Evolutionary conservation across 2,113 vertebrate species (phyloP).

Genomic region (Ellobius talpinus): DNA sequence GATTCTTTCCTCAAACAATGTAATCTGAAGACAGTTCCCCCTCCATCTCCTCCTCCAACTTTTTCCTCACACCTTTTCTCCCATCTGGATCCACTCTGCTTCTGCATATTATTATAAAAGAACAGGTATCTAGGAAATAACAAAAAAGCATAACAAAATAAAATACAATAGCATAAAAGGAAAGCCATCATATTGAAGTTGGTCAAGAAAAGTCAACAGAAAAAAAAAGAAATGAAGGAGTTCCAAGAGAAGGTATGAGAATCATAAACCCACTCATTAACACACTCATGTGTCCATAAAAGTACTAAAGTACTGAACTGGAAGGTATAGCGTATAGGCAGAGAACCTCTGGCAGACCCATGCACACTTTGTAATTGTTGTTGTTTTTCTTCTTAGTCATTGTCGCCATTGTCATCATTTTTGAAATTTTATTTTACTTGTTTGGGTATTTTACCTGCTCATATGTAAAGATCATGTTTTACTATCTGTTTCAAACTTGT

Average conservation of each 20-base stretch:
- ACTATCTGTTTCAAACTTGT: background rate
- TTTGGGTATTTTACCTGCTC: too few relatives aligned
- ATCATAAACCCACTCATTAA: background rate
- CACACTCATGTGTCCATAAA: too few relatives aligned
- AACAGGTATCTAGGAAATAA: background rate
- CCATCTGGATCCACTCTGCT: background rate
- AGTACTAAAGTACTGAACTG: too few relatives aligned
- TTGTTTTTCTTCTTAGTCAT: too few relatives aligned
- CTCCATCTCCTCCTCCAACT: background rate
- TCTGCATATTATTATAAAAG: background rate
- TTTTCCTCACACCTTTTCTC: background rate
- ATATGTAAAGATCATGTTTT: background rate
- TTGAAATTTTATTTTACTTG: too few relatives aligned
- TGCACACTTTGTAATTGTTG: too few relatives aligned
- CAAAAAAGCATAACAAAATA: background rate
- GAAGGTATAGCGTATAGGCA: too few relatives aligned
- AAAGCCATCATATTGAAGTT: background rate
- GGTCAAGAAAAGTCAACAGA: background rate
- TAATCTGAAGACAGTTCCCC: background rate
- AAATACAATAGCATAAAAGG: background rate
- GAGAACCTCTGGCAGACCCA: too few relatives aligned
- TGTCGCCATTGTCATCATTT: too few relatives aligned
- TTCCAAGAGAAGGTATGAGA: background rate
- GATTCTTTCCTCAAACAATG: background rate
- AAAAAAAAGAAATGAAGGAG: background rate